These are phyloP conservation scores for Mustela nigripes DNA, from an alignment of 2,113 vertebrate genomes.

Conservation along the genomic window DNA sequence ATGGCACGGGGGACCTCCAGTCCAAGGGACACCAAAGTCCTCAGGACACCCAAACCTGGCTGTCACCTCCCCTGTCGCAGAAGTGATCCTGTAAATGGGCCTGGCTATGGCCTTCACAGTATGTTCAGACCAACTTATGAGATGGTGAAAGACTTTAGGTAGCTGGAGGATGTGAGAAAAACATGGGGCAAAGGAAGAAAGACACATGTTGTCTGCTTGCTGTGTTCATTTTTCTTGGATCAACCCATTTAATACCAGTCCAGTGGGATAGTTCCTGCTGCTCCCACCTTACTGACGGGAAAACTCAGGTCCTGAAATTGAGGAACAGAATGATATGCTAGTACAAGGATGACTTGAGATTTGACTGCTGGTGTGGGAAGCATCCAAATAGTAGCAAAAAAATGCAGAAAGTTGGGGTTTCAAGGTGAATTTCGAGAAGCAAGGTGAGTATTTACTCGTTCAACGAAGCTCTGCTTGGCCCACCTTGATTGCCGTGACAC, in stretches of 20 bases:
- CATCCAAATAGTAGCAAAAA: neutral
- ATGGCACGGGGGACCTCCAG: neutral
- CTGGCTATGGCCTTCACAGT: rapidly evolving
- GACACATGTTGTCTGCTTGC: rapidly evolving
- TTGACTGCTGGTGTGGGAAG: neutral
- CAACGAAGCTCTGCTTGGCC: neutral
- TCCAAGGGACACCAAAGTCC: too few species aligned
- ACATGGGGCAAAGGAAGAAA: neutral
- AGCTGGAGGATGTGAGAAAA: neutral
- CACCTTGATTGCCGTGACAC: rapidly evolving
- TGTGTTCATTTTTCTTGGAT: rapidly evolving
- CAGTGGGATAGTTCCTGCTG: rapidly evolving
- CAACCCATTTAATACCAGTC: neutral
- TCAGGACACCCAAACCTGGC: neutral
- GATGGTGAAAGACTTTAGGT: neutral
- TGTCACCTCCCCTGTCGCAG: neutral
- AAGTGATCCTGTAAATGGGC: neutral
- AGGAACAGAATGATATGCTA: neutral
- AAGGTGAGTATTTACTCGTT: neutral
- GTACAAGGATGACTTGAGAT: neutral
- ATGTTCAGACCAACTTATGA: neutral
- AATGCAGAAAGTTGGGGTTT: neutral
- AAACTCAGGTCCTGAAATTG: neutral
- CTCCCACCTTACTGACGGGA: rapidly evolving
- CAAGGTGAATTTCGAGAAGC: neutral